phyloP scores from a whole-genome alignment of 23 tunicate genomes.

The Styela plicata region DNA sequence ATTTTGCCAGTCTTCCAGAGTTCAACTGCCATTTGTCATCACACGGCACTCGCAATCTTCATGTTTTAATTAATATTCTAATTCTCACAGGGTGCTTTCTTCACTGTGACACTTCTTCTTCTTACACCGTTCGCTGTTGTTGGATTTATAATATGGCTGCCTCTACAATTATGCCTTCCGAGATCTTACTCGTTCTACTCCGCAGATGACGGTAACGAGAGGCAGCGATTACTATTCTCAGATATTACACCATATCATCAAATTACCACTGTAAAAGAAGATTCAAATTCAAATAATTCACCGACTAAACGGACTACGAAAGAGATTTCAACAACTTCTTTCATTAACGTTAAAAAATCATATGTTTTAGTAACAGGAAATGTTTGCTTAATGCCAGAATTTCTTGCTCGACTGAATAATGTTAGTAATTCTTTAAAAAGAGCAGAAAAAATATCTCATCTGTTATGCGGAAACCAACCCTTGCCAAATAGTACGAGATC shows the following conservation, averaged over 20 bases:
- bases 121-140: slow-evolving; percentile 46
- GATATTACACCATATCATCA: neutral
- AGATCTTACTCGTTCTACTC: slow-evolving; percentile 47
- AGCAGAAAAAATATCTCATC: slow-evolving; percentile 53
- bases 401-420: slow-evolving; percentile 60
- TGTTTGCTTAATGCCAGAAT: slow-evolving; percentile 84
- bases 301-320: neutral
- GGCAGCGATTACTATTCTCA: slow-evolving; percentile 7
- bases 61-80: slow-evolving; percentile 2
- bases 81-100: neutral
- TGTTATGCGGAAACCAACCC: slow-evolving; percentile 37
- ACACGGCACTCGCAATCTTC: too few species aligned
- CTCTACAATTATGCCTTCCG: slow-evolving; percentile 64
- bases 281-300: neutral
- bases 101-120: neutral
- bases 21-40: too few species aligned
- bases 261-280: slow-evolving; percentile 2
- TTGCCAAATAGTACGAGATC: neutral
- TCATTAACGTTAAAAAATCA: neutral
- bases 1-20: too few species aligned
- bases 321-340: neutral
- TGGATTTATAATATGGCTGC: slow-evolving; percentile 55
- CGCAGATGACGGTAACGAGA: neutral
- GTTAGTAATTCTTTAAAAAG: slow-evolving; percentile 41
- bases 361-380: slow-evolving; percentile 46